Evolutionary conservation across 1,140 invertebrate genomes (phyloP), one percentile per base, ranked within the genome.

Genomic region (Drosophila guanche): DNA sequence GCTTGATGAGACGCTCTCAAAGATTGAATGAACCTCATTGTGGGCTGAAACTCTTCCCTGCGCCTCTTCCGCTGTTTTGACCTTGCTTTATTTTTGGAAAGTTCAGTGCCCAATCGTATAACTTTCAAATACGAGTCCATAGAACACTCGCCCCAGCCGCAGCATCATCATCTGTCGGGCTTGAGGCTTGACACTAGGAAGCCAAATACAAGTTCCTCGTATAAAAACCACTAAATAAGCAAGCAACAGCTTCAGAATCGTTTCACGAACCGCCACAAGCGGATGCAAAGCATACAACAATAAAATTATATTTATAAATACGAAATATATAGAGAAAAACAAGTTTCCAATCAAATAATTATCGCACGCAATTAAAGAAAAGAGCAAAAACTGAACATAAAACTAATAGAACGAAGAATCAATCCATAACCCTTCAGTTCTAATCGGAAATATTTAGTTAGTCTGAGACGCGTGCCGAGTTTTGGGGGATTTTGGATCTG

Each of bases 171-270:
- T 67, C 25, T 6, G 0, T 1, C 25, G 25, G 25, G 5, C 25
- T 27, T 27, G 25, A 5, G 33, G n/a, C 42, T 23, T 57, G 81
- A 77, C 72, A 85, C 80, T 85, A 76, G 77, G 52, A 66, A 81
- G 66, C 45, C 22, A 43, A 53, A 63, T 69, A 68, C 79, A 71
- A 81, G 83, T 86, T 86, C 74, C 61, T 58, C 83, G 16, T 86
- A 86, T 86, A 86, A 86, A 86, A 86, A 88, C 81, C 81, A 83
- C 83, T 75, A 86, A 83, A 88, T 71, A 83, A 86, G 88, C 83
- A 83, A 86, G 78, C 80, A 71, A 58, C 81, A 79, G 79, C 79
- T 84, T 86, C 83, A 86, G 81, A 86, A 88, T 83, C 74, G 59
- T 48, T 74, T 88, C 55, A 78, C 80, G 54, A 75, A 52, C 47